Base-by-base conservation (phyloP, 2,888 invertebrate species). In the Dicranocentrus wangi region DNA sequence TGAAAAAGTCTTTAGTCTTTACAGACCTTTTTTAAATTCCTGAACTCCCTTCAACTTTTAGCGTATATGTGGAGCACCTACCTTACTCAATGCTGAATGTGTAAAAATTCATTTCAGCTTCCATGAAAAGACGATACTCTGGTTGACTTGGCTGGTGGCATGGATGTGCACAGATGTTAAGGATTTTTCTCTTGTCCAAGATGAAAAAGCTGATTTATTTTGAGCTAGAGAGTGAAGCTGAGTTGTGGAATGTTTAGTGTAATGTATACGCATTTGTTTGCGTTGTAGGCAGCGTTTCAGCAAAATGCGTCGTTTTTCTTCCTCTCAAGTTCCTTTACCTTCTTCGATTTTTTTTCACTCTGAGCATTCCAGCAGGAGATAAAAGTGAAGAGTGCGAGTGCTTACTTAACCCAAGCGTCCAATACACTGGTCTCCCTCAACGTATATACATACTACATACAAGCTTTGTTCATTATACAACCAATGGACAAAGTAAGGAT, bases 161-260 rank as follows among this genome's bases (percentile, higher is more conserved):
- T 53, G 28, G 23, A 65, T 53, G 73, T 17, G 65, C 68, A 60
- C 76, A 76, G 76, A 76, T 76, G 76, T 76, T 76, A 76, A 68
- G 42, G 32, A 66, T 75, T 65, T 75, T 51, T 32, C 51, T 51
- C 47, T 32, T 63, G 66, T 39, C 55, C 55, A 25, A 55, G 55
- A 55, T 21, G 21, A 21, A 25, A 25, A 55, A 2, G 55, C 7
- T 13, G 8, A 25, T 60, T 60, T 42, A 23, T 43, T 58, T 70
- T 58, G 32, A 61, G 61, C 32, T 15, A 55, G 15, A 10, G 51
- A 66, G 27, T 17, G 17, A 47, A 66, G 39, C 15, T 23, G 27
- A 13, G 53, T 68, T 15, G 27, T 28, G n/a, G 27, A 53, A 32
- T 28, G 27, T 17, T 10, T 32, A 32, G n/a, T 53, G 58, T 13